A percentile compares a stretch with the other conserved stretches of the same genome.
Conservation (phyloP, 2,797 vertebrate species). For the Leptoclinus maculatus region DNA sequence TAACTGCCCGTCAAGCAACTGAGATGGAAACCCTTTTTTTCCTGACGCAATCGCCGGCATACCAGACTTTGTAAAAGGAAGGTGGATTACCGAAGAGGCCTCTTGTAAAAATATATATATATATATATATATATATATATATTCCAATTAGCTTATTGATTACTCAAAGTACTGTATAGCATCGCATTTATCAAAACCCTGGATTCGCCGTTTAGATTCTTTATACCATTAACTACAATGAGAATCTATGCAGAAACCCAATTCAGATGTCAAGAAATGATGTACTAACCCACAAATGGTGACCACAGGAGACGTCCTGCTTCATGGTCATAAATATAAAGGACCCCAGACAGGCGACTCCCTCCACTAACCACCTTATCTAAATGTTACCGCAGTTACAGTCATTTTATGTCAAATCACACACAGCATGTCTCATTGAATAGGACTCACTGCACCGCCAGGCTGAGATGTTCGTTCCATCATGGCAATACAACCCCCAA, state of each 20-base stretch:
- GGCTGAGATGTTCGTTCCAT: conserved; percentile 5
- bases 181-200: conserved; percentile 29
- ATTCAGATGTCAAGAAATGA: conserved; percentile 46
- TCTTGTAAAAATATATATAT: not conserved
- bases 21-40: conserved; percentile 47
- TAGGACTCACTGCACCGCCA: not conserved
- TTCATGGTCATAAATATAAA: conserved; percentile 50
- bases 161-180: not conserved
- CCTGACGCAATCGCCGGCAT: conserved; percentile 26
- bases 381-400: conserved; percentile 45
- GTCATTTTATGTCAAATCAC: conserved; percentile 34
- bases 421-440: conserved; percentile 9
- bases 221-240: conserved; percentile 19
- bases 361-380: conserved; percentile 37
- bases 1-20: conserved; percentile 66
- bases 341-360: conserved; percentile 25
- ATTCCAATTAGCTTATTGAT: conserved; percentile 21
- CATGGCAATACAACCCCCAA: conserved; percentile 10
- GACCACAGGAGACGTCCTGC: conserved; percentile 34
- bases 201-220: conserved; percentile 1
- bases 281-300: conserved; percentile 42
- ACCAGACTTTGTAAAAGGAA: conserved; percentile 18
- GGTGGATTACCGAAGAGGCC: conserved; percentile 20
- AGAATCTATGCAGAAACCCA: conserved; percentile 29
- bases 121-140: no score